A percentile compares a stretch with the other conserved stretches of the same genome.
Evolutionary conservation across 2,888 invertebrate genomes (phyloP).

Genomic region (Cyrtodaria siliqua): DNA sequence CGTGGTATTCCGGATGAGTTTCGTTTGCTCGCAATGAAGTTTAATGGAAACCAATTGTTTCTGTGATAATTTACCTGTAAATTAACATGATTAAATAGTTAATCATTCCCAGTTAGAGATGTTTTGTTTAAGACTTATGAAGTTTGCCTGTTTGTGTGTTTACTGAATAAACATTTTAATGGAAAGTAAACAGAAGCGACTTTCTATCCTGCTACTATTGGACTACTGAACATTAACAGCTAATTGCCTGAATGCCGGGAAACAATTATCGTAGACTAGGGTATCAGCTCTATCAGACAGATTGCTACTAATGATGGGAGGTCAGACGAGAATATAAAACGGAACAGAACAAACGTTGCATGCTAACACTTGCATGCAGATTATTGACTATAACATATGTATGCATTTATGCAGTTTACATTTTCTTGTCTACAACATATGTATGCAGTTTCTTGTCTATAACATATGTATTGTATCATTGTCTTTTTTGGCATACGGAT

Average conservation of each 20-base stretch:
- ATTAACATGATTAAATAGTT: constrained; percentile 51
- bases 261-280: not conserved
- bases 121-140: constrained; percentile 32
- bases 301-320: no score
- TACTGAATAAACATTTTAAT: constrained; percentile 41
- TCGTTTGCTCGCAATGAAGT: constrained; percentile 23
- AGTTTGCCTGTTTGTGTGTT: constrained; percentile 36
- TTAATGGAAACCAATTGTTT: constrained; percentile 41
- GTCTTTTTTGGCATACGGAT: no score
- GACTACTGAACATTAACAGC: constrained; percentile 30
- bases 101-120: constrained; percentile 21
- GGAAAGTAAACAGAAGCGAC: constrained; percentile 40
- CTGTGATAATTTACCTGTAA: constrained; percentile 11
- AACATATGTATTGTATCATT: no score
- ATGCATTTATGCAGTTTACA: no score
- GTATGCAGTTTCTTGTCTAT: no score
- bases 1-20: constrained; percentile 11
- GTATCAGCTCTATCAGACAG: not conserved
- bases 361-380: no score
- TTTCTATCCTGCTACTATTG: constrained; percentile 9
- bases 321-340: no score
- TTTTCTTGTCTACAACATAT: no score
- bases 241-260: constrained; percentile 18
- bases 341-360: no score
- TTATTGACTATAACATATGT: no score